These are phyloP conservation scores for Tortrix viridana DNA, from an alignment of 2,888 invertebrate species.

Conservation along the genomic window DNA sequence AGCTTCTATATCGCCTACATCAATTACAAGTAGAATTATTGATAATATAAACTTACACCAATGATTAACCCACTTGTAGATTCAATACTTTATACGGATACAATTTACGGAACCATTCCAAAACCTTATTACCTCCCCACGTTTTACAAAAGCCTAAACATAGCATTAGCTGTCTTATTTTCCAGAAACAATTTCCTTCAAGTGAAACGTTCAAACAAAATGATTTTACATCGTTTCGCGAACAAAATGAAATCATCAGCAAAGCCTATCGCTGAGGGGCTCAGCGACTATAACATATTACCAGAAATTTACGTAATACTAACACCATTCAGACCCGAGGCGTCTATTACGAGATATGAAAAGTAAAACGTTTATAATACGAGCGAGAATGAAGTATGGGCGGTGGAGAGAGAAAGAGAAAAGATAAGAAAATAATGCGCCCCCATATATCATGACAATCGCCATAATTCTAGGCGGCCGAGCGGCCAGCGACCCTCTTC, in stretches of 20 bases:
- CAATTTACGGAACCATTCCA: not conserved
- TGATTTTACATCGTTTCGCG: constrained; percentile 62
- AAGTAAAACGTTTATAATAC: constrained; percentile 81
- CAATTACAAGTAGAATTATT: too few species aligned
- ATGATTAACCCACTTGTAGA: not conserved
- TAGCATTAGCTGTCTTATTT: constrained; percentile 46
- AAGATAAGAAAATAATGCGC: constrained; percentile 84
- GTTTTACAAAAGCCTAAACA: constrained; percentile 12
- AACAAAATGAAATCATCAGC: constrained; percentile 65
- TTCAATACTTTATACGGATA: not conserved
- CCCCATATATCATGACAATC: constrained; percentile 83
- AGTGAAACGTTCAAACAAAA: constrained; percentile 62
- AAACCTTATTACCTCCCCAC: not conserved
- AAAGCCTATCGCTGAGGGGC: constrained; percentile 49
- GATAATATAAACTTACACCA: too few species aligned
- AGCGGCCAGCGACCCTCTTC: constrained; percentile 77
- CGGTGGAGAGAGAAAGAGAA: constrained; percentile 81
- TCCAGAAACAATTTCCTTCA: constrained; percentile 65
- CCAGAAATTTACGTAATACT: constrained; percentile 72
- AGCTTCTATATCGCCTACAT: too few species aligned
- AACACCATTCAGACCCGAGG: constrained; percentile 67
- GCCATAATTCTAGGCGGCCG: constrained; percentile 75
- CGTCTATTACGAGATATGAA: constrained; percentile 76
- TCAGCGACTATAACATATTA: constrained; percentile 68
- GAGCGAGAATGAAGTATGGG: constrained; percentile 78